Evolutionary conservation across 2,113 vertebrate genomes (phyloP), one percentile per base, ranked within the genome.

Genomic region (Heterochromis multidens): DNA sequence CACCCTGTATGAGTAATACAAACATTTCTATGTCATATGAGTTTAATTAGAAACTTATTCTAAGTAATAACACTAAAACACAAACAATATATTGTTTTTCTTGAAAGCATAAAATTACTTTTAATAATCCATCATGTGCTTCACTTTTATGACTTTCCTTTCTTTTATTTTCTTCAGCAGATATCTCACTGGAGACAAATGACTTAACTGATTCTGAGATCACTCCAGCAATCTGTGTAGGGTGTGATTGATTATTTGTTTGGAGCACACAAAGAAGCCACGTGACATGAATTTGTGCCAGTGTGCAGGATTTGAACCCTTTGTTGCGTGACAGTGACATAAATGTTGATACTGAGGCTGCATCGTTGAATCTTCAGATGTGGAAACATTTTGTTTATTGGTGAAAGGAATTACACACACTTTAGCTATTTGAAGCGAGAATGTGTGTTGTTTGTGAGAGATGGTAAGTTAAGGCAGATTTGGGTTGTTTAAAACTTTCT

Each of bases 361-460:
- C 14, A 7, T 85, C 61, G 72, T 56, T 21, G 61, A 56, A 56
- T 29, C 62, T 57, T 85, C 77, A 86, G 87, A 84, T 91, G 85
- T 88, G 81, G 60, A 33, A 35, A 25, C 13, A 25, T 76, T 77
- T 13, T 87, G 54, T 82, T 83, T 84, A 61, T 14, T 35, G 27
- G 25, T 33, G 72, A 74, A 67, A 83, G 25, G 29, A 70, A 76
- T 77, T 27, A 77, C 8, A 40, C 58, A 85, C 8, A 17, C 31
- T 43, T 61, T n/a, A 17, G 19, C 12, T 29, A 25, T 85, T 40
- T 54, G 79, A 43, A 59, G 37, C 31, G 8, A 49, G 27, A 58
- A 77, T 8, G 40, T 8, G 14, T 58, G 31, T 74, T 23, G 82
- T 58, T 86, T 85, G 83, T 7, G 62, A 81, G 80, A 88, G 58